Base-by-base conservation (phyloP, 2,888 invertebrate genomes). In the Cephus rjabovi region DNA sequence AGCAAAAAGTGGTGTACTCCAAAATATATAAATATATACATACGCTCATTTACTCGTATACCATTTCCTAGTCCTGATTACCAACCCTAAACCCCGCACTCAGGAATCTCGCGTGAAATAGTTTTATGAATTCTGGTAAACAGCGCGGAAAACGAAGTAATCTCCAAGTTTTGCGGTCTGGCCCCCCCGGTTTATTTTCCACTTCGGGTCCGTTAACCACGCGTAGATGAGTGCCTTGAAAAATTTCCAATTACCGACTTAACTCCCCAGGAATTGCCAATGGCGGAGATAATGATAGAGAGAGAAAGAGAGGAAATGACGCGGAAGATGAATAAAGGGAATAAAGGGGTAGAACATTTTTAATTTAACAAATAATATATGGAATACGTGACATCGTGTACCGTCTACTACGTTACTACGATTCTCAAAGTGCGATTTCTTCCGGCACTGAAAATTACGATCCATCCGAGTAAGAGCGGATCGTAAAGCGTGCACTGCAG, bases 71-170 rank as follows among this genome's bases (percentile, higher is more conserved):
- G 40, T 15, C 15, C 40, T 6, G 15, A 40, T 15, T 40, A 15
- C 40, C 40, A 15, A 15, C 40, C 40, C 15, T 40, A 15, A 40
- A 15, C 15, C 40, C 15, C 40, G 40, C 4, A 6, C 15, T 40
- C 40, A 15, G 15, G 40, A 40, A 15, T 40, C 15, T 12, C 70
- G 81, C 78, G 81, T 82, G 80, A 86, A 86, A 83, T 83, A 81
- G 81, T 84, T 83, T 82, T 81, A 83, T 82, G 80, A 85, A 85
- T 81, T 83, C 83, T 81, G 80, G 79, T 83, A 84, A 86, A 86
- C 84, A 86, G 80, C 77, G 73, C 71, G 76, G 82, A 81, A 82
- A 84, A 83, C 78, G 80, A 80, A 82, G 81, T 79, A 80, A 81
- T 80, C 81, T 85, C 80, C 31, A 70, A 70, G 33, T 30, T 30